Evolutionary conservation across 2,888 invertebrate species (phyloP), one percentile per base, ranked within the genome.

Genomic region (Anthophora plumipes): DNA sequence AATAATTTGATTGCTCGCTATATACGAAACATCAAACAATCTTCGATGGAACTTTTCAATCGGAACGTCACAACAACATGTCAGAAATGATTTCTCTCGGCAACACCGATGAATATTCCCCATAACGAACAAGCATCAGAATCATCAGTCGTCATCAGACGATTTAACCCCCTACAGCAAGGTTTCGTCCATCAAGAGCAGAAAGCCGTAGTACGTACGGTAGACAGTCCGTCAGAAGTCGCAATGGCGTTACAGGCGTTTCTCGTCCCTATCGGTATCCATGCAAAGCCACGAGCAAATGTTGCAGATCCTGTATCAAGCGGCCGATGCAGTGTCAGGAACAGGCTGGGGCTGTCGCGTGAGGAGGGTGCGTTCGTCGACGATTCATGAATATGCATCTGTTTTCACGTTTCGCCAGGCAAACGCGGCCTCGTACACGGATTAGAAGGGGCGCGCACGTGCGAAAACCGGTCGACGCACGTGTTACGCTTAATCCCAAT

Each of bases 361-460:
- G 60, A 54, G 22, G 72, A 61, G 63, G 64, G 54, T 75, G 66
- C 64, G 68, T 72, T 83, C 64, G 71, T 61, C 70, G 66, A 31
- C 69, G 70, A 74, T 85, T 90, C 90, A 91, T 90, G 90, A 91
- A 90, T 91, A 90, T 90, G 87, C 90, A 90, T 84, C 82, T 85
- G 88, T 90, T 90, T 90, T 89, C 85, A 82, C 85, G 84, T 80
- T 76, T 76, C 70, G 50, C 57, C 59, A 75, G 55, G 69, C 67
- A 74, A 70, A 74, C 74, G 59, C 72, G 70, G 25, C 52, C 60
- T 66, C 75, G 66, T 59, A 39, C 67, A 43, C 72, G 84, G 80
- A 79, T 77, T 69, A 84, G 68, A 55, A 60, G 25, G n/a, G 20
- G 52, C 41, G 64, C 39, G 70, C 79, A 77, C 80, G 84, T 85